Percentiles rank a stretch among this genome's conserved stretches.
These are phyloP conservation scores for Pantherophis guttatus DNA, from an alignment of 2,113 vertebrate genomes.

Conservation along the genomic window DNA sequence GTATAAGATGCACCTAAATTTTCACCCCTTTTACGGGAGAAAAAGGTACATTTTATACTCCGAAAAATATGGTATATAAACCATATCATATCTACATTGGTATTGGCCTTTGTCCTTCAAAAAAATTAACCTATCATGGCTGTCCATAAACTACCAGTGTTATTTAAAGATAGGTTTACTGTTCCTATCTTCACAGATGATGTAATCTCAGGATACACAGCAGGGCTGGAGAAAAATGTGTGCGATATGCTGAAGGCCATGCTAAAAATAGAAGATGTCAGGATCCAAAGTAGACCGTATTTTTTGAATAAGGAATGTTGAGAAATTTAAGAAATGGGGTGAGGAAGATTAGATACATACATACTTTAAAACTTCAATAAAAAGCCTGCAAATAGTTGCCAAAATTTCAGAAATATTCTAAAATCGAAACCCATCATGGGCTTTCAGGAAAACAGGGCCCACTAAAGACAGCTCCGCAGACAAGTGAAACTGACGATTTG, in stretches of 20 bases:
- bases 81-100: not conserved
- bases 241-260: not conserved
- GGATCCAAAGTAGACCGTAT: not conserved
- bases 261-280: not conserved
- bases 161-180: not conserved
- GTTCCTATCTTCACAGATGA: not conserved
- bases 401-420: not conserved
- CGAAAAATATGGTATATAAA: not conserved
- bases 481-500: not conserved
- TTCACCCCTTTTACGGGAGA: too few relatives aligned
- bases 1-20: too few relatives aligned
- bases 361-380: not conserved
- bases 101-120: not conserved
- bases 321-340: not conserved
- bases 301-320: not conserved
- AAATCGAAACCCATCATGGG: not conserved
- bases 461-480: not conserved
- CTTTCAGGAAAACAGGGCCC: not conserved
- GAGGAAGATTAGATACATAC: not conserved
- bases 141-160: not conserved
- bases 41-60: too few relatives aligned
- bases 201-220: not conserved
- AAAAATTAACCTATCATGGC: not conserved
- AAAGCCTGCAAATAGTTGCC: not conserved
- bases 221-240: not conserved